Base-by-base conservation (phyloP, 2,797 vertebrate species). In the Enteromius treurensis region DNA sequence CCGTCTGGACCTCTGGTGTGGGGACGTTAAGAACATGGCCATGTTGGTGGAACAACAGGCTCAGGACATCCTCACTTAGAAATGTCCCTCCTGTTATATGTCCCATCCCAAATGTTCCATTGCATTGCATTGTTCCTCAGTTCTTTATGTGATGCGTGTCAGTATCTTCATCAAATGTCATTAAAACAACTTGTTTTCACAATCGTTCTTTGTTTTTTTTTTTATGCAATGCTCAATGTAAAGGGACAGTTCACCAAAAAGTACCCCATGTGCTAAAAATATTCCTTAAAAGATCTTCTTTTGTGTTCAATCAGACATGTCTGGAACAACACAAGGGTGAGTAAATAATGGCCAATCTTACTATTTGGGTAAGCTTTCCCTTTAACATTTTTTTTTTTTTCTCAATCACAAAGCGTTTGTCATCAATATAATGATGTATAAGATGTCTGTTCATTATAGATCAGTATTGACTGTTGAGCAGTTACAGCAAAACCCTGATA, bases 41-140 rank as follows among this genome's bases (percentile, higher is more conserved):
- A 93, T 99, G 95, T 88, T 99, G 93, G 97, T 99, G 92, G 98
- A 99, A 91, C 96, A 97, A 87, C 96, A 98, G 91, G 98, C 98
- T 42, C 98, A 99, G 0, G 98, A 99, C 92, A 96, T 99, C 92
- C 95, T 99, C 82, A 99, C 98, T 90, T 99, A 93, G 92, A 60
- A 73, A 34, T 58, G 14, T 47, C 10, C 60, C 49, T 76, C 19
- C 45, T 17, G 6, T 23, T 4, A 23, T 9, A 29, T 58, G 34
- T 29, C 64, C 77, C 21, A 32, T 55, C 14, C 14, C 2, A 3
- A 42, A 67, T 13, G 15, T 51, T 79, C 62, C 60, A 3, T 29
- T 42, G 6, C 79, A 13, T 15, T 79, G 69, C 47, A 45, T 84
- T 78, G 74, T 79, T 26, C 51, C 19, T 62, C 26, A 7, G 68